Evolutionary conservation across 2,888 invertebrate genomes (phyloP), one percentile per base, ranked within the genome.

Genomic region (Polyommatus iphigenia): DNA sequence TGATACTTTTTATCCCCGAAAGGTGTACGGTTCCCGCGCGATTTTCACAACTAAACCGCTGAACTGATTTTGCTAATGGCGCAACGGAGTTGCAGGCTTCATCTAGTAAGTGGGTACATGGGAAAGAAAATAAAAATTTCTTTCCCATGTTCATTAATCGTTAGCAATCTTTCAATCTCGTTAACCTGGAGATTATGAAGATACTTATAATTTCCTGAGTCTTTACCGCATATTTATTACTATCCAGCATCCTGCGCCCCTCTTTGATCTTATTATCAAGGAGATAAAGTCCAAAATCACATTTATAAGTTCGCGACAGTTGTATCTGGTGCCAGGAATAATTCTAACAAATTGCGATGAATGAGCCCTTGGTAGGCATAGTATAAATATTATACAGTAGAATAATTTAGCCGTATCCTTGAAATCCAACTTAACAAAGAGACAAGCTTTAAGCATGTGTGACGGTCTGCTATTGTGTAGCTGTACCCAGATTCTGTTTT

Each of bases 331-430:
- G 54, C 24, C 20, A 72, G 57, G 77, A 73, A 59, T 77, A 72
- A 54, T 57, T 57, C 15, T 71, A 73, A 77, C 77, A 57, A 72
- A 59, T 77, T 57, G 77, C 72, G 32, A 72, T 71, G 54, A 77
- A 72, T 72, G 73, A 54, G 20, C 29, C 57, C 8, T 41, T 54
- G 10, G 24, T 73, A 32, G 32, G 67, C 13, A 20, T 18, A 29
- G 29, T 50, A 20, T 71, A 77, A 4, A 5, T 54, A 54, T 54
- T 18, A 54, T 18, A 54, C 54, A 54, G 54, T 54, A 54, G 54
- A 18, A 18, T 18, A 54, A 18, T 54, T 54, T 54, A 18, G 54
- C 5, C 18, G 18, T 18, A 15, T 18, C 54, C 5, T 54, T 54
- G 54, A 54, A 18, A 54, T 54, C 54, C 15, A 54, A 50, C 13